Conservation (phyloP, 1,140 invertebrate genomes). For the Zaprionus nigranus region DNA sequence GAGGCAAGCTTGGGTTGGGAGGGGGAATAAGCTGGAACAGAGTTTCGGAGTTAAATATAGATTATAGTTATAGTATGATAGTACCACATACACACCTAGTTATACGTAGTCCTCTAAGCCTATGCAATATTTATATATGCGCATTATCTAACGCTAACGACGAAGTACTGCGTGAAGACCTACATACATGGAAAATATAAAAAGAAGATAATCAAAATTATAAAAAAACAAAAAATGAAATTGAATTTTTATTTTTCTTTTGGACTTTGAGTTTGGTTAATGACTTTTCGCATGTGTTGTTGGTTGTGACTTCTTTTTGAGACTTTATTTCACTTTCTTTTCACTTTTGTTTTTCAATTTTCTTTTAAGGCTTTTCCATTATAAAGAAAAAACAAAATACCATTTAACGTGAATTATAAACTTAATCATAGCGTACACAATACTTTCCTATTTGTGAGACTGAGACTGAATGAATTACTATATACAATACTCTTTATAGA, state of each 20-base stretch:
- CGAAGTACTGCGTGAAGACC: slow-evolving; percentile 61
- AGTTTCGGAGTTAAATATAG: slow-evolving; percentile 5
- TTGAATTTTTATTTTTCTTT: slow-evolving; percentile 65
- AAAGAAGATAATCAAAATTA: slow-evolving; percentile 83
- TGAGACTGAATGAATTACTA: slow-evolving; percentile 78
- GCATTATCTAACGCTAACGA: slow-evolving; percentile 55
- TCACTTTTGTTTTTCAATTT: slow-evolving; percentile 31
- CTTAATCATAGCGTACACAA: slow-evolving; percentile 52
- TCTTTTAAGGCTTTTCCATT: slow-evolving; percentile 22
- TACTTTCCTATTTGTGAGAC: slow-evolving; percentile 82
- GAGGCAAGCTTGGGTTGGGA: slow-evolving; percentile 37
- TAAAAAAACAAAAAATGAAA: slow-evolving; percentile 53
- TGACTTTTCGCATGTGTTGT: slow-evolving; percentile 29
- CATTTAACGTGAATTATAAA: slow-evolving; percentile 19
- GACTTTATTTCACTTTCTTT: not conserved
- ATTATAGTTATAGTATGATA: slow-evolving; percentile 5
- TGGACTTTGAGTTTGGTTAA: slow-evolving; percentile 49
- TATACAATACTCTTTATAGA: slow-evolving; percentile 67
- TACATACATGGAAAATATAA: slow-evolving; percentile 82
- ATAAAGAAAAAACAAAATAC: not conserved
- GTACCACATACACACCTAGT: not conserved
- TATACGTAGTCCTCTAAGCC: slow-evolving; percentile 36
- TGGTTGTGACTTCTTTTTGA: slow-evolving; percentile 52
- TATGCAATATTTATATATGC: slow-evolving; percentile 56
- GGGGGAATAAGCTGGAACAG: not conserved